Evolutionary conservation across 2,797 vertebrate genomes (phyloP), one percentile per base, ranked within the genome.

Genomic region (Xenops minutus): DNA sequence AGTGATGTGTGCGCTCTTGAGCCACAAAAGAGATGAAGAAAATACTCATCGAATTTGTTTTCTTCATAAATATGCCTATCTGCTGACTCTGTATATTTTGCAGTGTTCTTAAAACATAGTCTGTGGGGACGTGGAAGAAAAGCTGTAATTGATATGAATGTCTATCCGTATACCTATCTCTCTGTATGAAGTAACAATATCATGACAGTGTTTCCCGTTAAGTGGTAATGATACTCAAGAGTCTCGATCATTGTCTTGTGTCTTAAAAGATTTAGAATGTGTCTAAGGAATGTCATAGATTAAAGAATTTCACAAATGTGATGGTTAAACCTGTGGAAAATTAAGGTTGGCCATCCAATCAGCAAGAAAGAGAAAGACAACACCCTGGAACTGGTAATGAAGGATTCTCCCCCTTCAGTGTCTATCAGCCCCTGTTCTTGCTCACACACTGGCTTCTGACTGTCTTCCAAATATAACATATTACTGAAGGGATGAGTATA

Each of bases 51-150:
- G 63, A 19, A 80, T 74, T 48, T 67, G 4, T 87, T 82, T 77
- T 77, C 41, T 71, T 83, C 84, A 81, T 12, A 86, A 41, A 74
- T 44, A 62, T 67, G 17, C 13, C 9, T 76, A 43, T 59, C 15
- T 83, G 5, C 7, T 75, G 26, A 37, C 13, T 84, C 10, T 37
- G 7, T 32, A 24, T 61, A 32, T 12, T 39, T 91, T 55, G 37
- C 17, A 67, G 10, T 59, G 77, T 72, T 87, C 62, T 72, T 82
- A 72, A 87, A 51, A 71, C 32, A 9, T 46, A 37, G 23, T 73
- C 29, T 68, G 9, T 61, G 17, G 32, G 61, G 64, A 85, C 0
- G 0, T n/a, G 21, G n/a, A 76, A 73, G 12, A 8, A 61, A 44
- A 79, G 34, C 23, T 66, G 9, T 36, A 26, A n/a, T 39, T 58